These are phyloP conservation scores for Pipistrellus kuhlii DNA, from an alignment of 2,797 vertebrate species.

Conservation along the genomic window DNA sequence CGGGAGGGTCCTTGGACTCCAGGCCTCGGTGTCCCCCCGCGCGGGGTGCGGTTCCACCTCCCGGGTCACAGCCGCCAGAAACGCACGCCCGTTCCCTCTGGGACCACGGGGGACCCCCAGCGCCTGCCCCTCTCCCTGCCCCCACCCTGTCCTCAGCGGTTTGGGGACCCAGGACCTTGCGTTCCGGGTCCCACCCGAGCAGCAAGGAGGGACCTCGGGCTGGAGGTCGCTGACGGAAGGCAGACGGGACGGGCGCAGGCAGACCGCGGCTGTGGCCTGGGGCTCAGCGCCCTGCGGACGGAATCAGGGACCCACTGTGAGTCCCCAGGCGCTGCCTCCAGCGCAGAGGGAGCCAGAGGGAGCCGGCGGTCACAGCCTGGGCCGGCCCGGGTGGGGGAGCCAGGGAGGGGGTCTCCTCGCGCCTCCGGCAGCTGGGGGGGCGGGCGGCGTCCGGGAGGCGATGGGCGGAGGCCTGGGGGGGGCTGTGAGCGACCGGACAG, in stretches of 20 bases:
- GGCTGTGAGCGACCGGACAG: neutral
- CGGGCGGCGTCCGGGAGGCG: neutral
- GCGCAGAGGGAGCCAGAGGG: neutral
- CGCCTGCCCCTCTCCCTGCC: accelerated
- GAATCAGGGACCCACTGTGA: accelerated
- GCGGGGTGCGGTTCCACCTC: neutral
- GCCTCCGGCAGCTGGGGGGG: no score
- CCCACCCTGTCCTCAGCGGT: accelerated
- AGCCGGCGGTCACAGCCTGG: neutral
- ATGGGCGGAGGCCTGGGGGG: neutral
- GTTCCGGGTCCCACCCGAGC: accelerated
- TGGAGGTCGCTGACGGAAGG: neutral
- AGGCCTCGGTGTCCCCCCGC: accelerated
- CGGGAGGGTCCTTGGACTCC: neutral
- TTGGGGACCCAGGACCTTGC: neutral
- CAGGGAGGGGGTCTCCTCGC: neutral
- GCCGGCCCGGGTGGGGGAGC: neutral
- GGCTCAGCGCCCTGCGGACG: accelerated
- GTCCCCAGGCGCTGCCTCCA: accelerated
- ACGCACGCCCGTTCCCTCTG: accelerated
- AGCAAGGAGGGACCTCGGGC: no score
- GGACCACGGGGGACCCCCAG: neutral
- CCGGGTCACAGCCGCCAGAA: neutral
- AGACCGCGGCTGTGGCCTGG: accelerated
- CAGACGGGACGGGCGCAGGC: no score